Evolutionary conservation across 1,140 invertebrate species (phyloP).

Genomic region (Sycobia sp.): DNA sequence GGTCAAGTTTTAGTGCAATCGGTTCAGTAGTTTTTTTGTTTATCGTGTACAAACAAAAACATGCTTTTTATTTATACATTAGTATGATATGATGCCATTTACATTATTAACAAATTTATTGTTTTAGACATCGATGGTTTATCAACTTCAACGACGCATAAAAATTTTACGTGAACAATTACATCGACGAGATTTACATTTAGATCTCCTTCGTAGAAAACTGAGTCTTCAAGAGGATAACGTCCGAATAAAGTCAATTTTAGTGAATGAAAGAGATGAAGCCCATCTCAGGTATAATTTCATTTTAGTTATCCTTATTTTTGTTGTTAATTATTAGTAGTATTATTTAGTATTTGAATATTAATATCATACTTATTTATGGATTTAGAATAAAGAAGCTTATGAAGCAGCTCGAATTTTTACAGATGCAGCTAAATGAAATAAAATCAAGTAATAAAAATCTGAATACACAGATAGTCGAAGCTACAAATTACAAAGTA

Average conservation of each 20-base stretch:
- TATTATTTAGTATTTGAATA: background rate
- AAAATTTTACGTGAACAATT: conserved; percentile 84
- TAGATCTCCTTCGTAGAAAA: conserved; percentile 87
- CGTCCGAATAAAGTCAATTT: conserved; percentile 68
- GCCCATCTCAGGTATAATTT: conserved; percentile 67
- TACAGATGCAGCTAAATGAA: conserved; percentile 72
- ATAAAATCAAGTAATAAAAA: conserved; percentile 74
- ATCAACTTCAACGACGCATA: conserved; percentile 81
- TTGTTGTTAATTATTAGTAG: background rate
- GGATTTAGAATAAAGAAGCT: conserved; percentile 1
- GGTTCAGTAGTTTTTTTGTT: too few relatives aligned
- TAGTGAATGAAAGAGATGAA: conserved; percentile 75
- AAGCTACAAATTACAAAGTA: conserved; percentile 84
- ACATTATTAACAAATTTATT: conserved; percentile 34
- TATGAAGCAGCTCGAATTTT: background rate
- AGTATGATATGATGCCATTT: too few relatives aligned
- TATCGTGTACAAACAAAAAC: too few relatives aligned
- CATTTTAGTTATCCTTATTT: background rate
- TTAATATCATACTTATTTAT: background rate
- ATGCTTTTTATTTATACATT: too few relatives aligned
- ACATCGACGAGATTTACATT: conserved; percentile 87
- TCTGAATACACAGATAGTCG: conserved; percentile 77
- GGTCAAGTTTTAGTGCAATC: too few relatives aligned
- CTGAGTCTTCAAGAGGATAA: conserved; percentile 80
- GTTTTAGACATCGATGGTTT: conserved; percentile 79